Percentiles rank a stretch among this genome's conserved stretches.
These are phyloP conservation scores for Balearica regulorum DNA, from an alignment of 2,797 vertebrate genomes.

Conservation along the genomic window DNA sequence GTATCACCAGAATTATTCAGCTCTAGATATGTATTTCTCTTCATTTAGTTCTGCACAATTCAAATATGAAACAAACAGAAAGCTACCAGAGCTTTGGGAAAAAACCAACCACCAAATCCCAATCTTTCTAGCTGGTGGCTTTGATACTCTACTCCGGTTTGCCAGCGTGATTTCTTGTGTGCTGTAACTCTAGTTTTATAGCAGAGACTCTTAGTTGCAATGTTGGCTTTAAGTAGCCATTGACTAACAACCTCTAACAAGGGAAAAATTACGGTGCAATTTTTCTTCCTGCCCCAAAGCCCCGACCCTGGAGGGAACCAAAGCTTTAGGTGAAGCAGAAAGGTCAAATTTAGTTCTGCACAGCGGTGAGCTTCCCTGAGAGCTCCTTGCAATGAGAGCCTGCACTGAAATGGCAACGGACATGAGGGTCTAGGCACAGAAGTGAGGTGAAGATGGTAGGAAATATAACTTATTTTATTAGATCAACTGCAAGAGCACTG, in stretches of 20 bases:
- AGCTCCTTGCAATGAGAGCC: background rate
- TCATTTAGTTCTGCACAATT: background rate
- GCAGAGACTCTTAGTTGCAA: background rate
- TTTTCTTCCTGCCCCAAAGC: background rate
- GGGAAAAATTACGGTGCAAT: background rate
- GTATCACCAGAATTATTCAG: background rate
- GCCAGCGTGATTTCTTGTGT: background rate
- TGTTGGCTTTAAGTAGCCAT: background rate
- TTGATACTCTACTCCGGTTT: background rate
- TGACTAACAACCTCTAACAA: background rate
- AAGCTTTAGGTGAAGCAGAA: background rate
- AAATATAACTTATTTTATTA: background rate
- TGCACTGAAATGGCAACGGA: background rate
- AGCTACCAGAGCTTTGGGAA: background rate
- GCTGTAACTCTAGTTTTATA: background rate
- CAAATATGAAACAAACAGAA: background rate
- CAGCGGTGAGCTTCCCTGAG: background rate
- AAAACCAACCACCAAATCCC: background rate
- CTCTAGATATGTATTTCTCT: background rate
- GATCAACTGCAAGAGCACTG: background rate
- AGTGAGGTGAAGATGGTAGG: background rate
- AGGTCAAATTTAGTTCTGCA: background rate
- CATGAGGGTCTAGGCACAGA: background rate
- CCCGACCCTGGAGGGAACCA: background rate
- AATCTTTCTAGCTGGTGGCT: background rate